phyloP scores from a whole-genome alignment of 2,888 invertebrate genomes.

The Hydroisotoma schaefferi region DNA sequence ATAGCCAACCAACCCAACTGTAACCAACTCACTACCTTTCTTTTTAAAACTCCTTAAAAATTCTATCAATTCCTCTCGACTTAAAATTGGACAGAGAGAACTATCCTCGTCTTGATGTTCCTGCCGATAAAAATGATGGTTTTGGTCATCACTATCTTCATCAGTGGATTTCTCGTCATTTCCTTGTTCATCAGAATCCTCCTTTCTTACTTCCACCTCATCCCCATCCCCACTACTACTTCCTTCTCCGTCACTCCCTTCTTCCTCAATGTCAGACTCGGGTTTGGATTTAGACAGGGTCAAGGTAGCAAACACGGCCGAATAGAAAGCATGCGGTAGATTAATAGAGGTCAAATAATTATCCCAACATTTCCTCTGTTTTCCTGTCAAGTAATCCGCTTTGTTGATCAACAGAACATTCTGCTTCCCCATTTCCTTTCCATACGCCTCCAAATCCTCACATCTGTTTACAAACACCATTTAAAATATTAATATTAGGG shows the following conservation, averaged over 20 bases:
- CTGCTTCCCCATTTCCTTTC: constrained; percentile 73
- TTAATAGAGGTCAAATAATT: constrained; percentile 71
- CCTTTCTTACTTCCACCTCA: constrained; percentile 16
- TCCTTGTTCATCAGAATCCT: constrained; percentile 51
- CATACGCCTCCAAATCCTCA: constrained; percentile 83
- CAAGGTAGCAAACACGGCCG: constrained; percentile 60
- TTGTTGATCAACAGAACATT: constrained; percentile 91
- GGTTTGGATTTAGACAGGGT: constrained; percentile 31
- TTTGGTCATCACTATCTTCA: constrained; percentile 50
- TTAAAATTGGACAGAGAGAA: constrained; percentile 52
- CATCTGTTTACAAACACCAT: constrained; percentile 56
- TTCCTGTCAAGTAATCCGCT: constrained; percentile 79
- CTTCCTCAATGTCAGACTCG: constrained; percentile 49
- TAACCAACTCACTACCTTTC: constrained; percentile 57
- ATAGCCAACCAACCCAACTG: constrained; percentile 95
- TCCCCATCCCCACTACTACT: constrained; percentile 17
- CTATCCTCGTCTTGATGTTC: constrained; percentile 53
- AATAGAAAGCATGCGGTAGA: constrained; percentile 82
- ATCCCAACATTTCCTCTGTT: constrained; percentile 80
- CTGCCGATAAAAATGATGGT: no score
- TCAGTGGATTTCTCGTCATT: no score
- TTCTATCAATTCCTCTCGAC: constrained; percentile 66
- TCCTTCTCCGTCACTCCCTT: constrained; percentile 37
- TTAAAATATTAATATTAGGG: constrained; percentile 3
- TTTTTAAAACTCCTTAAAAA: constrained; percentile 64